Evolutionary conservation across 2,797 vertebrate genomes (phyloP).

Genomic region (Allobates femoralis): DNA sequence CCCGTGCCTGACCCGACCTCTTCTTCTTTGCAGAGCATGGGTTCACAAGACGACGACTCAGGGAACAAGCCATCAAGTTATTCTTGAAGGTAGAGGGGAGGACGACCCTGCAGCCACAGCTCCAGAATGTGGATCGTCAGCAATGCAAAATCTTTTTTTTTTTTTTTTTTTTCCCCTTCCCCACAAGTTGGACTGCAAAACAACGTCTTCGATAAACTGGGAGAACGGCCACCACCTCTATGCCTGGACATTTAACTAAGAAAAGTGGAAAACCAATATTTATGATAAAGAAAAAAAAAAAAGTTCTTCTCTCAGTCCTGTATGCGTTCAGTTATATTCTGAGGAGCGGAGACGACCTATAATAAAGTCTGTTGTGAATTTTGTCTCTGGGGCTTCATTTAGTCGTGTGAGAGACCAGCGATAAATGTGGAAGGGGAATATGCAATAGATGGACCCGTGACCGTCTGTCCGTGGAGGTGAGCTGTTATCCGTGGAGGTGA

Average conservation of each 20-base stretch:
- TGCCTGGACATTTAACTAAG: constrained; percentile 70
- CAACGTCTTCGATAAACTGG: constrained; percentile 68
- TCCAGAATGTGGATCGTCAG: constrained; percentile 69
- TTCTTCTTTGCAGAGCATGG: constrained; percentile 88
- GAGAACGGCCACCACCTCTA: constrained; percentile 69
- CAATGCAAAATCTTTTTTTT: constrained; percentile 67
- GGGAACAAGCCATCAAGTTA: constrained; percentile 99
- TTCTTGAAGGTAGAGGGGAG: constrained; percentile 84
- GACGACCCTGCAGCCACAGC: constrained; percentile 65
- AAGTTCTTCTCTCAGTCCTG: constrained; percentile 75
- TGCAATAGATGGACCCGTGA: background rate
- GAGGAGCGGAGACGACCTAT: constrained; percentile 82
- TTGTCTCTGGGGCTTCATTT: constrained; percentile 89
- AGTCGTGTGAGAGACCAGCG: constrained; percentile 71
- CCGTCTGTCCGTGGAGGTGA: no score
- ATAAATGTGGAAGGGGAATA: background rate
- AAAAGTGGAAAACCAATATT: constrained; percentile 66
- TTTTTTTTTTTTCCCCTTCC: no score
- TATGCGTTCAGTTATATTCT: constrained; percentile 85
- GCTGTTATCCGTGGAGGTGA: no score
- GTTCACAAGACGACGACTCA: constrained; percentile 97
- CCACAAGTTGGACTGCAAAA: constrained; percentile 65
- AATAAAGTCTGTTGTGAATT: constrained; percentile 92
- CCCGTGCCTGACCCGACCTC: background rate
- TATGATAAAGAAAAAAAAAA: constrained; percentile 65